phyloP scores from a whole-genome alignment of 1,140 invertebrate species.

The Drosophila malerkotliana region DNA sequence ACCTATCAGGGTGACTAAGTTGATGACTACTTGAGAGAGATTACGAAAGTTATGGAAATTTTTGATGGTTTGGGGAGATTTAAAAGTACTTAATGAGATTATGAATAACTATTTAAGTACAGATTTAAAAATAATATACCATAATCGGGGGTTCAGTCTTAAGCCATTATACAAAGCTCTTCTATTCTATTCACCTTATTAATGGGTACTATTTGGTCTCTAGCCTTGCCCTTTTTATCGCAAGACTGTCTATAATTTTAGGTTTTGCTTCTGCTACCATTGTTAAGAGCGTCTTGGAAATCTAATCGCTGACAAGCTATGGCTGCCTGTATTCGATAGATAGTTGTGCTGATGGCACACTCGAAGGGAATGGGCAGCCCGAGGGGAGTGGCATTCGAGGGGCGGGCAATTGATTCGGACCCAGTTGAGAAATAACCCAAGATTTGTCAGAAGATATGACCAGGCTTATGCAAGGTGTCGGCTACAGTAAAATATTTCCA shows the following conservation, averaged over 20 bases:
- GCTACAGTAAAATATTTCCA: slow-evolving; percentile 19
- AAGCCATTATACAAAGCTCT: too few species aligned
- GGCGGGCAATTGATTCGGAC: slow-evolving; percentile 40
- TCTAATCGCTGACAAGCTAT: slow-evolving; percentile 81
- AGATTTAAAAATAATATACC: too few species aligned
- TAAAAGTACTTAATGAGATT: too few species aligned
- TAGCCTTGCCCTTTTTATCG: not conserved
- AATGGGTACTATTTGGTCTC: slow-evolving; percentile 9
- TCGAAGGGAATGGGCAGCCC: slow-evolving; percentile 18
- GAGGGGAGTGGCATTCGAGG: not conserved
- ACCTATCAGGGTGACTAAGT: not conserved
- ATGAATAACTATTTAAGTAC: too few species aligned
- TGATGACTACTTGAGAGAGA: not conserved
- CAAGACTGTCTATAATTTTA: slow-evolving; percentile 32
- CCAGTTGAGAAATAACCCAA: slow-evolving; percentile 49
- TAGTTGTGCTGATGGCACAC: slow-evolving; percentile 75
- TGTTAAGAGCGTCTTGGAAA: slow-evolving; percentile 55
- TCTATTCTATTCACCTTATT: not conserved
- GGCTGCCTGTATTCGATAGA: slow-evolving; percentile 80
- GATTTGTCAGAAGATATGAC: slow-evolving; percentile 61
- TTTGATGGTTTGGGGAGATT: too few species aligned
- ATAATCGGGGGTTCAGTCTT: too few species aligned
- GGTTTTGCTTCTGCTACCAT: slow-evolving; percentile 47
- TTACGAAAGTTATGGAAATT: not conserved
- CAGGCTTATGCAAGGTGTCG: slow-evolving; percentile 35